Evolutionary conservation across 2,797 vertebrate genomes (phyloP).

Genomic region (Cichlasoma orientale): DNA sequence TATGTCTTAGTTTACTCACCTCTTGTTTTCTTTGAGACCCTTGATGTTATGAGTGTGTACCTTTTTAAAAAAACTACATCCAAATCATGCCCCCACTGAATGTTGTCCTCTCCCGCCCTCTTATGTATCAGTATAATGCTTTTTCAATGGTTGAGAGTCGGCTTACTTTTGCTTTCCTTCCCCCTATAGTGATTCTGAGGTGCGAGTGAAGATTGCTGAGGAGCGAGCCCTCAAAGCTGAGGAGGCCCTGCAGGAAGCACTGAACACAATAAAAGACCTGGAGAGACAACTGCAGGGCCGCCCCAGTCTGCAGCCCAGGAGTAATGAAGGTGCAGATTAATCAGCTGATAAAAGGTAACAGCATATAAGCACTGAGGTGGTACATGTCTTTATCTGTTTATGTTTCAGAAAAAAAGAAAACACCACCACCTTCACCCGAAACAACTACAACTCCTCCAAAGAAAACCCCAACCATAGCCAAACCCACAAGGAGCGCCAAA

Average conservation of each 20-base stretch:
- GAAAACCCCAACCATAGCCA: slow-evolving; percentile 45
- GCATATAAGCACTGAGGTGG: not conserved
- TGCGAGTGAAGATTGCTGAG: slow-evolving; percentile 76
- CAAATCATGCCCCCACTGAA: not conserved
- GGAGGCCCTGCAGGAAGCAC: slow-evolving; percentile 81
- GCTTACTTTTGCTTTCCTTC: not conserved
- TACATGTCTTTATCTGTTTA: slow-evolving; percentile 12
- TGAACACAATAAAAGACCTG: slow-evolving; percentile 84
- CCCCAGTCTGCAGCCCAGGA: slow-evolving; percentile 32
- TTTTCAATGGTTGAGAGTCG: not conserved
- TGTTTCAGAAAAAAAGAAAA: slow-evolving; percentile 57
- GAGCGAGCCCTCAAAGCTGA: slow-evolving; percentile 80
- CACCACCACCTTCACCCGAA: not conserved
- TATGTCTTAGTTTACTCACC: not conserved
- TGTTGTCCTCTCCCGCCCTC: not conserved
- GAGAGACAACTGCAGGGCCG: slow-evolving; percentile 72
- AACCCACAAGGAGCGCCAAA: slow-evolving; percentile 57
- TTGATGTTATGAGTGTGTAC: not conserved
- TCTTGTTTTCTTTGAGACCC: not conserved
- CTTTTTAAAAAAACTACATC: not conserved
- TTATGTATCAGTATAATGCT: not conserved
- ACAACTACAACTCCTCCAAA: slow-evolving; percentile 24
- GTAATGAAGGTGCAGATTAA: slow-evolving; percentile 23
- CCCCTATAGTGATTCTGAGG: slow-evolving; percentile 82
- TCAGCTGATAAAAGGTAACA: not conserved